phyloP scores from a whole-genome alignment of 2,797 vertebrate species.

The Hozukius guyotensis region DNA sequence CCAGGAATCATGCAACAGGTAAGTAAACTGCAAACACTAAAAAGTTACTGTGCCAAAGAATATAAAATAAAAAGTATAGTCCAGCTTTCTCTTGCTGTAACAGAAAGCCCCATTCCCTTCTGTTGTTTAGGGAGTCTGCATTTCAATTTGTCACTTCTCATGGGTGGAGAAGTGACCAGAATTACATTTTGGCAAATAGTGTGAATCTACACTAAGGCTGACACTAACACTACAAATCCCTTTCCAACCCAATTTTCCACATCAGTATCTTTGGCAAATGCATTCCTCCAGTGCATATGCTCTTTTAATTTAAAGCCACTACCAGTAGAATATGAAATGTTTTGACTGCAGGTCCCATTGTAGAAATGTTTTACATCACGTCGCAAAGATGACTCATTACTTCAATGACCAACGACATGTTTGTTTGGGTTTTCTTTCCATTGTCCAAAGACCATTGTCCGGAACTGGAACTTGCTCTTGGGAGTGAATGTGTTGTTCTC shows the following conservation, averaged over 20 bases:
- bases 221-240: slow-evolving; percentile 34
- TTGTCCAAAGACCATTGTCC: not conserved
- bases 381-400: slow-evolving; percentile 19
- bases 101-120: not conserved
- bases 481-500: not conserved
- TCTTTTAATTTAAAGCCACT: slow-evolving; percentile 34
- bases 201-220: slow-evolving; percentile 1
- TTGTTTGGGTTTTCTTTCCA: not conserved
- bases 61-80: not conserved
- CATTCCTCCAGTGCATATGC: slow-evolving; percentile 8
- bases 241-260: slow-evolving; percentile 50
- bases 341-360: not conserved
- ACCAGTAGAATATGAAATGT: slow-evolving; percentile 1
- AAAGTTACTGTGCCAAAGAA: not conserved
- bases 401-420: not conserved
- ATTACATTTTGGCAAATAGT: slow-evolving; percentile 29
- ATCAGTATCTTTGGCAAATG: slow-evolving; percentile 38
- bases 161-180: slow-evolving; percentile 20
- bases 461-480: not conserved
- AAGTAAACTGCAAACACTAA: not conserved
- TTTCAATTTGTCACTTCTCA: slow-evolving; percentile 35
- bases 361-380: not conserved
- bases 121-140: not conserved
- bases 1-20: not conserved
- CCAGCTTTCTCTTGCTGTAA: not conserved